phyloP scores from a whole-genome alignment of 2,888 invertebrate genomes.

The Hydropsyche betteni region DNA sequence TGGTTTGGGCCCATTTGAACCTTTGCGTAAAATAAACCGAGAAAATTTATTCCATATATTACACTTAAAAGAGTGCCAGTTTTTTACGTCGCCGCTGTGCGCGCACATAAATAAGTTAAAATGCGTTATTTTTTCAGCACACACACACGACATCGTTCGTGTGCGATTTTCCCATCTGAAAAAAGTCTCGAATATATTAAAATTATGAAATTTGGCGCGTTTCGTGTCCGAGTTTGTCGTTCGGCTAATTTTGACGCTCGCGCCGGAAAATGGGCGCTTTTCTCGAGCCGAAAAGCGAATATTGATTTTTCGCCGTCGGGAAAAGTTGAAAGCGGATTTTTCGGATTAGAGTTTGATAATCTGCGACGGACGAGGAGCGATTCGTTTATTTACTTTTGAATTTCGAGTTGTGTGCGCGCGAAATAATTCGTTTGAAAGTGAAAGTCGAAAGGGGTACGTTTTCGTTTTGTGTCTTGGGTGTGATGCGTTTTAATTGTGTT shows the following conservation, averaged over 20 bases:
- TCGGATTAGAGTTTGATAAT: slow-evolving; percentile 31
- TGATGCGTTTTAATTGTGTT: too few relatives aligned
- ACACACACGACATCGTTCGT: background rate
- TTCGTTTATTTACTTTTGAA: slow-evolving; percentile 15
- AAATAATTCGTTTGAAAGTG: too few relatives aligned
- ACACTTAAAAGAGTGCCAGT: slow-evolving; percentile 32
- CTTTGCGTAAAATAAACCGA: slow-evolving; percentile 28
- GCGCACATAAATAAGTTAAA: slow-evolving; percentile 29
- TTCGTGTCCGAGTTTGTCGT: too few relatives aligned
- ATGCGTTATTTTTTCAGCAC: slow-evolving; percentile 12
- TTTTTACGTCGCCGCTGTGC: slow-evolving; percentile 20
- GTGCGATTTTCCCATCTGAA: background rate
- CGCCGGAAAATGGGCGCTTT: too few relatives aligned
- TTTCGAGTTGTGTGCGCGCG: too few relatives aligned
- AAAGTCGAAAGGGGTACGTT: too few relatives aligned
- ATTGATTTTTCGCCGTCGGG: slow-evolving; percentile 27
- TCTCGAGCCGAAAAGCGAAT: background rate
- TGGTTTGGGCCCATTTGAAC: slow-evolving; percentile 21
- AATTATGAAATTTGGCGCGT: too few relatives aligned
- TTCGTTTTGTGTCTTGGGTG: too few relatives aligned
- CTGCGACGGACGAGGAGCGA: slow-evolving; percentile 9
- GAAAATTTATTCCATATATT: slow-evolving; percentile 32
- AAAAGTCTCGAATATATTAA: too few relatives aligned
- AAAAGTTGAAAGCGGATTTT: slow-evolving; percentile 28
- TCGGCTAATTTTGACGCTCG: too few relatives aligned